Percentiles rank a stretch among this genome's conserved stretches.
Conservation (phyloP, 2,888 invertebrate genomes). For the Trachelus troglodyta region DNA sequence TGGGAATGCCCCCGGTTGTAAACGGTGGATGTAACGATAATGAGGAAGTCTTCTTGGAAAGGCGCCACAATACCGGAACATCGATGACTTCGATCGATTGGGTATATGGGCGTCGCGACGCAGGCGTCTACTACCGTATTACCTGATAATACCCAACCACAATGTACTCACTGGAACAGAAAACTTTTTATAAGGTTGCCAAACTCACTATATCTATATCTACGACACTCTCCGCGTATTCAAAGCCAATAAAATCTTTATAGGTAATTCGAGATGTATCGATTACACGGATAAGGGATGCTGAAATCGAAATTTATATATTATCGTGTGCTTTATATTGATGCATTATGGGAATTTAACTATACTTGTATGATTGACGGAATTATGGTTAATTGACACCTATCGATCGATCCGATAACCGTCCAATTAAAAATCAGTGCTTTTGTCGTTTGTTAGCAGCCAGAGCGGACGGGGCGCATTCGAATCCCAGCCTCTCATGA, state of each 20-base stretch:
- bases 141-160: neutral
- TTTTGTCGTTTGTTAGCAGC: slow-evolving; percentile 47
- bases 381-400: slow-evolving; percentile 45
- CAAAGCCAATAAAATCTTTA: neutral
- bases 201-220: neutral
- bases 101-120: neutral
- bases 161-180: neutral
- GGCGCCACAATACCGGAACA: neutral
- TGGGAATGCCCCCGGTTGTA: neutral
- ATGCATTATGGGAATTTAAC: neutral
- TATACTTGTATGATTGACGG: slow-evolving; percentile 37
- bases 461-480: slow-evolving; percentile 14
- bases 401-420: slow-evolving; percentile 43
- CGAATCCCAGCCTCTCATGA: slow-evolving; percentile 47
- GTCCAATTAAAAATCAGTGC: slow-evolving; percentile 49
- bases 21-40: slow-evolving; percentile 1
- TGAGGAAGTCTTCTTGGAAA: neutral
- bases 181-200: neutral
- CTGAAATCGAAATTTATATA: neutral
- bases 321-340: neutral
- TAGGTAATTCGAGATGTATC: neutral
- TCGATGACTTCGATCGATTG: neutral
- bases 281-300: neutral
- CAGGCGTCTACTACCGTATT: neutral
- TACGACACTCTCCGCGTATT: neutral